phyloP scores from a whole-genome alignment of 2,888 invertebrate genomes.

The Onchidella celtica region DNA sequence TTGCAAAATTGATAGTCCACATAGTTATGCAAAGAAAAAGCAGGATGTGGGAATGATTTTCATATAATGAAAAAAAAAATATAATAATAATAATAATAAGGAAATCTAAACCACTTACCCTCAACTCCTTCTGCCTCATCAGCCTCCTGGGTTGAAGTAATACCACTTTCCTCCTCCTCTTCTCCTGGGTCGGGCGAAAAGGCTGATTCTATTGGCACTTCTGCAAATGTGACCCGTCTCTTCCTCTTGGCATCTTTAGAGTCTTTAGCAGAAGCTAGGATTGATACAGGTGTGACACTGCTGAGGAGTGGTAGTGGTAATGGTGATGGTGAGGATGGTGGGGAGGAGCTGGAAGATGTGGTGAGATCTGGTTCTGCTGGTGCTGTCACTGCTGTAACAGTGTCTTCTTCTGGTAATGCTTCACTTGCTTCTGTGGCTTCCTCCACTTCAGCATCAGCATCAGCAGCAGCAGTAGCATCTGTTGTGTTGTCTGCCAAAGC shows the following conservation, averaged over 20 bases:
- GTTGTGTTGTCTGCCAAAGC: conserved; percentile 42
- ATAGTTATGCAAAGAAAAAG: too few relatives aligned
- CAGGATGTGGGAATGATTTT: too few relatives aligned
- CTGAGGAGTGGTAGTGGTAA: conserved; percentile 49
- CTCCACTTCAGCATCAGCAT: conserved; percentile 76
- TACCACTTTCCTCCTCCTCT: conserved; percentile 24
- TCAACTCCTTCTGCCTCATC: too few relatives aligned
- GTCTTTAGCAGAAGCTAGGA: conserved; percentile 60
- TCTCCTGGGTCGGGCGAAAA: conserved; percentile 41
- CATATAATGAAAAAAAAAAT: too few relatives aligned
- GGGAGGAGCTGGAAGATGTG: conserved; percentile 70
- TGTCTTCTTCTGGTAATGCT: too few relatives aligned
- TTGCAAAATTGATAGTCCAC: too few relatives aligned
- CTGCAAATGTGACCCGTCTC: conserved; percentile 72
- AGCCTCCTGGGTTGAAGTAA: conserved; percentile 37
- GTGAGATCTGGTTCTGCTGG: conserved; percentile 2
- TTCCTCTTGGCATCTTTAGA: conserved; percentile 62
- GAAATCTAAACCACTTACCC: too few relatives aligned
- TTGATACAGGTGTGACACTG: conserved; percentile 65
- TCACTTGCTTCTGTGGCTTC: neutral
- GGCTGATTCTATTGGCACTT: conserved; percentile 59
- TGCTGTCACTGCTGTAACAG: conserved; percentile 31
- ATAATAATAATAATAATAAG: too few relatives aligned
- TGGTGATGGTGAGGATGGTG: conserved; percentile 52
- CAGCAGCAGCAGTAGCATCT: conserved; percentile 38